Base-by-base conservation (phyloP, 2,888 invertebrate species). In the Drosophila flavopinicola region DNA sequence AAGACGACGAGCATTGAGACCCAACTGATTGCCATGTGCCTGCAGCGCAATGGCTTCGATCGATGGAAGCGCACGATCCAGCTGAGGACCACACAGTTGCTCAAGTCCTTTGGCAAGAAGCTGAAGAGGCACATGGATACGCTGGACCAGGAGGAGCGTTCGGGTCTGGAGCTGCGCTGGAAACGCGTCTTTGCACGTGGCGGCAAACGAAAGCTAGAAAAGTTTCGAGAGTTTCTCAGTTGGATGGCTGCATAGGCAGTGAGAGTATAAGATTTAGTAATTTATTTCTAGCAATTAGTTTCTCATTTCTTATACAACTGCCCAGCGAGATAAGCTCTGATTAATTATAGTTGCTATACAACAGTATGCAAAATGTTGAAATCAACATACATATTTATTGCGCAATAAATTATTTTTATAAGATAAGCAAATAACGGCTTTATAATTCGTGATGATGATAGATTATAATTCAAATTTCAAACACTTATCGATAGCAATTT, bases 51-150 rank as follows among this genome's bases (percentile, higher is more conserved):
- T 9, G 80, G 80, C 6, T 85, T 80, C 17, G 80, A 80, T 53
- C 65, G 80, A 9, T 80, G 86, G 86, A 83, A 83, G 37, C 73
- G 80, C 6, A 80, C 80, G 0, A 49, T 83, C 0, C 84, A 80
- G 3, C 23, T 71, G 25, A 59, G 71, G 0, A 58, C 66, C 0
- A 20, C 51, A 0, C 76, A 85, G 11, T 10, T 80, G 6, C 41
- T 79, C 4, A 83, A 70, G 6, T 10, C 61, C 5, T 54, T 85
- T 5, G 52, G 47, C 9, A 35, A 37, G 6, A 83, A 79, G 39
- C 38, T 80, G 0, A 48, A 29, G 0, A 56, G 42, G 0, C 57
- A 71, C 30, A 20, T 70, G 24, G 52, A 60, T 1, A 56, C 69
- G 0, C 38, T 80, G 7, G 84, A 85, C 24, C 20, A 20, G 6